Conservation (phyloP, 2,113 vertebrate genomes). For the Atlantisia rogersi region DNA sequence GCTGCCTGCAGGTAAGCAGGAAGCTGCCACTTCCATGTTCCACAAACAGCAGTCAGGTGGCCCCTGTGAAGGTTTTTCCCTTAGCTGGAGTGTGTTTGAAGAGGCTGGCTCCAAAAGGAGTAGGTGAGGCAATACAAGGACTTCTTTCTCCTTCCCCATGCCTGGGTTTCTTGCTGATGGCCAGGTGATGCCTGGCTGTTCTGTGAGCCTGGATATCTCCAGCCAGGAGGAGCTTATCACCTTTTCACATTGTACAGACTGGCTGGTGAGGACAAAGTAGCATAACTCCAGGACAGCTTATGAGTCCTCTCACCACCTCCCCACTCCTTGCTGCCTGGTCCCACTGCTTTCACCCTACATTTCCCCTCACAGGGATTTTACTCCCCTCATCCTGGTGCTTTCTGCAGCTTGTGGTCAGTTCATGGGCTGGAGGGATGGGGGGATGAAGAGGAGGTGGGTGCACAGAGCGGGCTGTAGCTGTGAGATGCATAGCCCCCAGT, state of each 20-base stretch:
- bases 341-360: background rate
- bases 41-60: background rate
- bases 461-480: background rate
- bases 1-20: background rate
- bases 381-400: background rate
- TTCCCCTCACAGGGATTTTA: background rate
- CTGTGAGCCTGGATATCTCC: background rate
- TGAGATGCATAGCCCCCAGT: background rate
- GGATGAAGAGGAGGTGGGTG: background rate
- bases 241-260: background rate
- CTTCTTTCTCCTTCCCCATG: background rate
- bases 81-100: background rate
- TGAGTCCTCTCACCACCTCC: background rate
- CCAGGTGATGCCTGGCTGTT: background rate
- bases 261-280: background rate
- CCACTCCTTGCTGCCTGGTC: background rate
- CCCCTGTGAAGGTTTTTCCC: background rate
- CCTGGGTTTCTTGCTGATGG: background rate
- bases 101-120: background rate
- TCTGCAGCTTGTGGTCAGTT: background rate
- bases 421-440: background rate
- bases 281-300: background rate
- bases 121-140: background rate
- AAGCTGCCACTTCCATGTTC: background rate
- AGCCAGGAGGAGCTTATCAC: background rate